Base-by-base conservation (phyloP, 2,113 vertebrate species). In the Hyaena hyaena region DNA sequence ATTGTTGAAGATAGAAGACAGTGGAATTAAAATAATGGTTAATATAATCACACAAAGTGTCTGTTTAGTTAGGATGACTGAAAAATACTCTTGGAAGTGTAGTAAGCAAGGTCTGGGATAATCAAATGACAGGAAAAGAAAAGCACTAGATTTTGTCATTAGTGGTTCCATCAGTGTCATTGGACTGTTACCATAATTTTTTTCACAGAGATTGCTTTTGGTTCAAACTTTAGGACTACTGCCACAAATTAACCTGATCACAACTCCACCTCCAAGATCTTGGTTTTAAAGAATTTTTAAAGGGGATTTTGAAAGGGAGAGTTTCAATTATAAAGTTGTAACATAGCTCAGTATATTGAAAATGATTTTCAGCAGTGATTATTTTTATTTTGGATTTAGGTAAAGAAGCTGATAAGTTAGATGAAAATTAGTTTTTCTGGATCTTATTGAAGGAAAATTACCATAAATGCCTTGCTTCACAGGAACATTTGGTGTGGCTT, bases 11-110 rank as follows among this genome's bases (percentile, higher is more conserved):
- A 45, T 6, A 77, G 16, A 71, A 55, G 14, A 73, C 15, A 5
- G 8, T 90, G 2, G 33, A 95, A 92, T 94, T 96, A 95, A 77
- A 96, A 85, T 68, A 87, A 10, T 84, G 31, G 14, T 50, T 87
- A 83, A 71, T 87, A 77, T 76, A 55, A 81, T 76, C 33, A 77
- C 53, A 28, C 5, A 26, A 93, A 91, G 12, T 48, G 3, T 77
- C 61, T 76, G 45, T 89, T 92, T 65, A 84, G 4, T 91, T 97
- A 71, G 85, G 66, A 87, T 91, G 50, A 74, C 63, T 84, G 24
- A 50, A n/a, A 63, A 93, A 53, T 81, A 82, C 69, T 96, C 3
- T 48, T 76, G 48, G 17, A 86, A 92, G 33, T 66, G 0, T 5
- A 77, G 33, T 86, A 84, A 96, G 90, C 43, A 89, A 87, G 2